Percentiles rank a stretch among this genome's conserved stretches.
These are phyloP conservation scores for Amblyopsis hoosieri DNA, from an alignment of 2,797 vertebrate genomes.

Conservation along the genomic window DNA sequence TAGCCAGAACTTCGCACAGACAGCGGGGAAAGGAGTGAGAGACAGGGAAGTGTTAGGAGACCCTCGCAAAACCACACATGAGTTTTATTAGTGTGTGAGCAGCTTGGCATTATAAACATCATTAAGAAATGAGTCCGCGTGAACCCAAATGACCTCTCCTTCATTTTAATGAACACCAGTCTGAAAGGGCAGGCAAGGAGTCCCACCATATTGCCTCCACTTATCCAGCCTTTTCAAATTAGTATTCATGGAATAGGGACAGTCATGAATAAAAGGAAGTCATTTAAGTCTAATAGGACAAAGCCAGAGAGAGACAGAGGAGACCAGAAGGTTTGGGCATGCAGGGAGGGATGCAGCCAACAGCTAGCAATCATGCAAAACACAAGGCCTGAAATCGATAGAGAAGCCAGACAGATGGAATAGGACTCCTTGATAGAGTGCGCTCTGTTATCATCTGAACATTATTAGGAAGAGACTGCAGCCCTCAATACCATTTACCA, in stretches of 20 bases:
- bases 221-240: slow-evolving; percentile 71
- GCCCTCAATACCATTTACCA: slow-evolving; percentile 70
- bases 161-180: slow-evolving; percentile 76
- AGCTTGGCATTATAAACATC: slow-evolving; percentile 77
- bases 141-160: slow-evolving; percentile 75
- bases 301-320: slow-evolving; percentile 52
- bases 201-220: slow-evolving; percentile 72
- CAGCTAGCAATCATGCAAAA: slow-evolving; percentile 72
- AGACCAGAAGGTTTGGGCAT: slow-evolving; percentile 49
- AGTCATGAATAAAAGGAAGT: slow-evolving; percentile 76
- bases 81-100: slow-evolving; percentile 74
- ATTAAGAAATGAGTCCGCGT: slow-evolving; percentile 72
- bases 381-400: slow-evolving; percentile 55
- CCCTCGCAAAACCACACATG: slow-evolving; percentile 76
- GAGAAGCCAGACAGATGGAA: slow-evolving; percentile 43
- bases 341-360: slow-evolving; percentile 53
- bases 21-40: slow-evolving; percentile 84
- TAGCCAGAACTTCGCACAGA: slow-evolving; percentile 95
- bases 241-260: slow-evolving; percentile 70
- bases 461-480: slow-evolving; percentile 53
- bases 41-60: slow-evolving; percentile 85
- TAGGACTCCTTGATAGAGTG: slow-evolving; percentile 45
- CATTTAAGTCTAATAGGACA: slow-evolving; percentile 74
- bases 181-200: slow-evolving; percentile 73
- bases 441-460: slow-evolving; percentile 55